Conservation (phyloP, 1,140 invertebrate species). For the Drosophila sturtevanti region DNA sequence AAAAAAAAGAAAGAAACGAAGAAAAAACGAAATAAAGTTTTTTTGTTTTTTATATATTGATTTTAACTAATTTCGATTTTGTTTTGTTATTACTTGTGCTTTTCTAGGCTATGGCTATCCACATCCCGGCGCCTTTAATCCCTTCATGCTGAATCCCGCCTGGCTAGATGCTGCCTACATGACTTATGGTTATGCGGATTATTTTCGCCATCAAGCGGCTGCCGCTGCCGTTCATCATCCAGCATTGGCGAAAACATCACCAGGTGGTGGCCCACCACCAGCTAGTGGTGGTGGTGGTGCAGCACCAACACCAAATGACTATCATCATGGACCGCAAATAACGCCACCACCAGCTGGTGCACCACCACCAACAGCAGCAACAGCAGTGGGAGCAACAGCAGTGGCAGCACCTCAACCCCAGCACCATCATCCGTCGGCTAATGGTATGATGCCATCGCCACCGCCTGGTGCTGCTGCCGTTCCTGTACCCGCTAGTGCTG, state of each 20-base stretch:
- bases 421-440: slow-evolving; percentile 38
- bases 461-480: slow-evolving; percentile 78
- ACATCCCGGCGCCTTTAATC: slow-evolving; percentile 87
- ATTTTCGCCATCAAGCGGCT: slow-evolving; percentile 80
- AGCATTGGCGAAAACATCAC: slow-evolving; percentile 85
- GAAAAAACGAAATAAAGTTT: background rate
- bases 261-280: slow-evolving; percentile 14
- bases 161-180: slow-evolving; percentile 91
- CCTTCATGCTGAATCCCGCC: slow-evolving; percentile 88
- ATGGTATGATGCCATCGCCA: slow-evolving; percentile 78
- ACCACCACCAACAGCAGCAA: background rate
- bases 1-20: background rate
- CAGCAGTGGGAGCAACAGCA: background rate
- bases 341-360: slow-evolving; percentile 54
- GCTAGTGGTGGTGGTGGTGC: slow-evolving; percentile 39
- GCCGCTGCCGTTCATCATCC: slow-evolving; percentile 81
- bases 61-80: slow-evolving; percentile 29
- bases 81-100: slow-evolving; percentile 81
- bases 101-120: slow-evolving; percentile 88
- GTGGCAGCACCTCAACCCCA: background rate
- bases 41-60: background rate
- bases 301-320: slow-evolving; percentile 45
- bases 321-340: slow-evolving; percentile 28
- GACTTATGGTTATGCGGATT: slow-evolving; percentile 88
- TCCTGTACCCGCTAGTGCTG: slow-evolving; percentile 61